Evolutionary conservation across 2,888 invertebrate genomes (phyloP).

Genomic region (Eupelmus urozonus): DNA sequence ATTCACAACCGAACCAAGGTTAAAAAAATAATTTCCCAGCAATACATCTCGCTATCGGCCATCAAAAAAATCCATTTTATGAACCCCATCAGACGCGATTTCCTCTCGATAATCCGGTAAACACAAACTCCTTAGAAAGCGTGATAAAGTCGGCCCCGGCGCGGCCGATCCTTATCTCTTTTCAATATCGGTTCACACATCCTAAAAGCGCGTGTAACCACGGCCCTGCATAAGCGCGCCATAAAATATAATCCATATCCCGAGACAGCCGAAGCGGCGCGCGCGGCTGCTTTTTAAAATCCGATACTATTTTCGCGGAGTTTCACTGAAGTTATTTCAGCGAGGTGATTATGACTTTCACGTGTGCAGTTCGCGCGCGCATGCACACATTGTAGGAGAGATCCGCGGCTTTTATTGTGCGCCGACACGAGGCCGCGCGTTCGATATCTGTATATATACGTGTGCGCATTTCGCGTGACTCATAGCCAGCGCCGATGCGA

Average conservation of each 20-base stretch:
- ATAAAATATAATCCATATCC: not conserved
- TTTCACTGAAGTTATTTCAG: constrained; percentile 52
- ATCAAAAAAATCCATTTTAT: not conserved
- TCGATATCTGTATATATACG: constrained; percentile 10
- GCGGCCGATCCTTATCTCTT: constrained; percentile 8
- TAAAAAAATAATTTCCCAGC: not conserved
- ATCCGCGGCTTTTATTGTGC: constrained; percentile 16
- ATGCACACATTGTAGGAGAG: constrained; percentile 32
- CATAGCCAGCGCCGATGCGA: not conserved
- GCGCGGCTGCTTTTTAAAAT: not conserved
- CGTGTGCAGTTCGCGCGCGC: constrained; percentile 20
- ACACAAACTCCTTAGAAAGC: constrained; percentile 35
- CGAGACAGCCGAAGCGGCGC: not conserved
- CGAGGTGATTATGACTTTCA: constrained; percentile 54
- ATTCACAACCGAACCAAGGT: too few relatives aligned
- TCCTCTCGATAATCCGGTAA: not conserved
- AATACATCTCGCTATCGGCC: not conserved
- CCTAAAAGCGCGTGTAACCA: not conserved
- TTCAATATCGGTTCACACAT: constrained; percentile 4
- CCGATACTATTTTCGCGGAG: constrained; percentile 23
- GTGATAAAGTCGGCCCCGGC: constrained; percentile 1
- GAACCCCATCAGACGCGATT: not conserved
- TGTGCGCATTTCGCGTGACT: not conserved
- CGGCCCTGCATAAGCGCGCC: not conserved
- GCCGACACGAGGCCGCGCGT: not conserved